Base-by-base conservation (phyloP, 92 coral and sea anemone species). In the Porites evermanni region DNA sequence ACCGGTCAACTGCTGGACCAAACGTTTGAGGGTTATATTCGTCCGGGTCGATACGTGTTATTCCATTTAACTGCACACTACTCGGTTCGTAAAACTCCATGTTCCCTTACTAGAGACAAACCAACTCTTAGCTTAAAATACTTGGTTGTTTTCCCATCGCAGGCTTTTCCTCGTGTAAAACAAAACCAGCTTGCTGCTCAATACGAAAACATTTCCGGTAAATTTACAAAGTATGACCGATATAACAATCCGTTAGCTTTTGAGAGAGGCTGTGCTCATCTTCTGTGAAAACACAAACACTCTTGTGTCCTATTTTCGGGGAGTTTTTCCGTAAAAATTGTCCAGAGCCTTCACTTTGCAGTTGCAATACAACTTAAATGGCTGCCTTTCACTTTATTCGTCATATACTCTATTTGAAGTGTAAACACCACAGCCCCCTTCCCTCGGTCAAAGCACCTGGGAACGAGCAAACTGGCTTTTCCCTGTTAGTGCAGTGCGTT, bases 41-140 rank as follows among this genome's bases (percentile, higher is more conserved):
- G 84, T 94, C 98, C 3, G 98, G 98, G 74, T 94, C 95, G 29
- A 94, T 67, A 23, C 79, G 93, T 78, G 92, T 86, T 38, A 94
- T 72, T 20, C 94, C 95, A 56, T 92, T 90, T 70, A 92, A 79
- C 65, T 91, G 94, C n/a, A 94, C 85, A 61, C 80, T 54, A 32
- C 80, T 83, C 19, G 98, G 95, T 72, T 94, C 95, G 81, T 94
- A 92, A 86, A 90, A 94, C 89, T 94, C 98, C 98, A 94, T 94
- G 88, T 50, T 58, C 17, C 77, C 64, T 29, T 53, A 51, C n/a
- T 7, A 50, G 51, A 24, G 29, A 78, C 7, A 53, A 17, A 78
- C 53, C 44, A 14, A 79, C 60, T 61, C 23, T 59, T 32, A 77
- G 18, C 19, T n/a, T n/a, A 50, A 14, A 72, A 18, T 12, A 47